Evolutionary conservation across 2,888 invertebrate genomes (phyloP).

Genomic region (Branchipolynoe longqiensis): DNA sequence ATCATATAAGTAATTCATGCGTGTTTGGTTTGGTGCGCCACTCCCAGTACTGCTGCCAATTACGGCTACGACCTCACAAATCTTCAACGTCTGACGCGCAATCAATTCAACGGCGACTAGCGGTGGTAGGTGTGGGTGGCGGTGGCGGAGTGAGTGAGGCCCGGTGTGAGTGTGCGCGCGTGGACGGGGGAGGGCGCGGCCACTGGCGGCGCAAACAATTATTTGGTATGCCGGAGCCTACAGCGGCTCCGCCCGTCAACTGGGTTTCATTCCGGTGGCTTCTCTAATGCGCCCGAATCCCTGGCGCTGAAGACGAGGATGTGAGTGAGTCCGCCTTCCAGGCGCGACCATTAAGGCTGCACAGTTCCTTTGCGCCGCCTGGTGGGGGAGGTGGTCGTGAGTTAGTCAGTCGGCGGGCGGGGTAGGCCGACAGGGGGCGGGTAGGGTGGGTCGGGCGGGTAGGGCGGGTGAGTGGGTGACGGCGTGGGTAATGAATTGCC

Average conservation of each 20-base stretch:
- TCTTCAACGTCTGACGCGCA: not conserved
- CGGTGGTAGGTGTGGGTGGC: no score
- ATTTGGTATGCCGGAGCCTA: not conserved
- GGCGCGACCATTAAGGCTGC: slow-evolving; percentile 11
- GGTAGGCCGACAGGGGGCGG: not conserved
- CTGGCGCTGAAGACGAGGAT: no score
- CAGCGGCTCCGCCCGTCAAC: no score
- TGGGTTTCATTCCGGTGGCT: no score
- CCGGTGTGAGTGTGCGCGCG: not conserved
- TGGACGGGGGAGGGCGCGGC: not conserved
- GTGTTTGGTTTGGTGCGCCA: slow-evolving; percentile 26
- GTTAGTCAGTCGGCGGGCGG: no score
- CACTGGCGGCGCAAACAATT: not conserved
- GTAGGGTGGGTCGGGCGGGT: not conserved
- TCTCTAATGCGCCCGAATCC: no score
- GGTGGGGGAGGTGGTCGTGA: no score
- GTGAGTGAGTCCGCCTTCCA: not conserved
- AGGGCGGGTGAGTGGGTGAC: not conserved
- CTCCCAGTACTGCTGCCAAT: slow-evolving; percentile 29
- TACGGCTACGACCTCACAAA: slow-evolving; percentile 19
- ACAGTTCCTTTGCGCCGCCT: not conserved
- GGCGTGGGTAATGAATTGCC: slow-evolving; percentile 15
- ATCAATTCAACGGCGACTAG: not conserved
- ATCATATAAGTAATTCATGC: slow-evolving; percentile 35
- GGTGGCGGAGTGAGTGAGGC: no score